phyloP scores from a whole-genome alignment of 2,113 vertebrate genomes.

The Origma solitaria region DNA sequence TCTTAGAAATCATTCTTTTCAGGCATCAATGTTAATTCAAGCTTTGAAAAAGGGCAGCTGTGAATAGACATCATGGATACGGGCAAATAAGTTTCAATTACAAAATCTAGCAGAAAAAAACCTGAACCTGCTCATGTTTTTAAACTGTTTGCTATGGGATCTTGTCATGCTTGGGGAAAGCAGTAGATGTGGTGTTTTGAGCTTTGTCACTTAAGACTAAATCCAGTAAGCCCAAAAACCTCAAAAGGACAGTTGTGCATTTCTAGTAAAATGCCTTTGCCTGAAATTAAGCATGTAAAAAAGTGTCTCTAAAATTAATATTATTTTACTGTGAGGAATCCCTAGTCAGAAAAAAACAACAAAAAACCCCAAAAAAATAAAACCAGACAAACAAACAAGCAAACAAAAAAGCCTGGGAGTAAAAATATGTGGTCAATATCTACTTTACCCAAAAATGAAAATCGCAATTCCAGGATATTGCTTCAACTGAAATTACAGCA shows the following conservation, averaged over 20 bases:
- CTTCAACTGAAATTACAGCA: neutral
- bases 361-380: neutral
- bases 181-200: neutral
- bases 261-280: neutral
- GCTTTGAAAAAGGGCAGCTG: neutral
- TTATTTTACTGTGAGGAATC: neutral
- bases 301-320: neutral
- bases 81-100: neutral
- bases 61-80: neutral
- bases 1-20: slow-evolving; percentile 21
- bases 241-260: neutral
- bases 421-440: neutral
- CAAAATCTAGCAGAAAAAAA: neutral
- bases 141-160: neutral
- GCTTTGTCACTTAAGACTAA: neutral
- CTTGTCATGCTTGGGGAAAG: neutral
- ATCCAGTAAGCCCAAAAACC: neutral
- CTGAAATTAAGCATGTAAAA: neutral
- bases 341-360: neutral
- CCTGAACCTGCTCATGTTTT: neutral
- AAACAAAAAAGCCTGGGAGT: neutral
- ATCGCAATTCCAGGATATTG: neutral
- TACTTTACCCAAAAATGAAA: neutral
- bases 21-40: neutral
- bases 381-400: neutral